Base-by-base conservation (phyloP, 2,888 invertebrate species). In the Hedya salicella region DNA sequence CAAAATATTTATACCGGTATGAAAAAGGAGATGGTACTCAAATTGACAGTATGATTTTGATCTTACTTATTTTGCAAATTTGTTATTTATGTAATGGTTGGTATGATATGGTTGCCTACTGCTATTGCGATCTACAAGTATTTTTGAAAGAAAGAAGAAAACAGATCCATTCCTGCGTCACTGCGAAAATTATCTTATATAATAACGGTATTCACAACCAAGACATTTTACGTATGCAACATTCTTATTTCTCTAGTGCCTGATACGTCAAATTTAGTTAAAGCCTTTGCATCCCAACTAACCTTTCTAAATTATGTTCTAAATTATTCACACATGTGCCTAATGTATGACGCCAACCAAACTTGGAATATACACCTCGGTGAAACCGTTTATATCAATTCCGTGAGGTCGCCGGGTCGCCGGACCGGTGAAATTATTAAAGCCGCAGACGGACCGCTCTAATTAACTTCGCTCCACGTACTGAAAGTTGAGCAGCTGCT, bases 381-480 rank as follows among this genome's bases (percentile, higher is more conserved):
- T 79, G 76, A 76, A 75, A 73, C 78, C 81, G 79, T 85, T 83
- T 84, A 84, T 86, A 86, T 88, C 84, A 87, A 87, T 87, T 82
- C 79, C 71, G 73, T 66, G 73, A 46, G 59, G 53, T 66, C 66
- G 46, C 62, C 53, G 77, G 76, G 74, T 77, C 75, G 71, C 68
- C 69, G 79, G 83, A 81, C 83, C 79, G 78, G 78, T 73, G 80
- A 80, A 82, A 86, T 87, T 86, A 89, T 89, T 86, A 87, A 87
- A 89, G 86, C 88, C 88, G 75, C 89, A 85, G 76, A 73, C 79
- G 78, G 78, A 82, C 83, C 79, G 76, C 71, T 84, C 86, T 88
- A 89, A 91, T 91, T 90, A 88, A 88, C 85, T 88, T 79, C 73
- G 80, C 80, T 74, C 78, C 80, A 78, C 79, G 80, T 78, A 69